These are phyloP conservation scores for Cephalopterus ornatus DNA, from an alignment of 2,113 vertebrate genomes.

Conservation along the genomic window DNA sequence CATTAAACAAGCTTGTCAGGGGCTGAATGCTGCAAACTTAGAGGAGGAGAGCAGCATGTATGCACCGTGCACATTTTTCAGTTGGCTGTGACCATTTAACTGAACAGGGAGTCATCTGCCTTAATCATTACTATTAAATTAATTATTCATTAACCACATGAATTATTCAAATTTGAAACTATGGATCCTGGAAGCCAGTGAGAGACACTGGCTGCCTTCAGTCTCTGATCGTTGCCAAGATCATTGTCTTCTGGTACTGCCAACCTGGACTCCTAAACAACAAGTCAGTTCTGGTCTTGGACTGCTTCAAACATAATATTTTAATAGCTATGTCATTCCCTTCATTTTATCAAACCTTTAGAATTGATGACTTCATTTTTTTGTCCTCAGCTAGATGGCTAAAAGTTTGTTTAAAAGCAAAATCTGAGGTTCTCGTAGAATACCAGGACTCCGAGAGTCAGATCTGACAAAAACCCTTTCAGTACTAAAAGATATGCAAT, in stretches of 20 bases:
- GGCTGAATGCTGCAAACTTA: background rate
- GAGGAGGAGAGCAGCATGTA: background rate
- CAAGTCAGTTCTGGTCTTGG: background rate
- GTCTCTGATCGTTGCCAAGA: background rate
- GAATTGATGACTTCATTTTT: background rate
- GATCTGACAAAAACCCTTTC: background rate
- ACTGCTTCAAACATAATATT: background rate
- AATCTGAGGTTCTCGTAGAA: background rate
- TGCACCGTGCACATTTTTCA: background rate
- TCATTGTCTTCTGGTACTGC: background rate
- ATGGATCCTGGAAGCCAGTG: background rate
- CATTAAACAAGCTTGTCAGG: background rate
- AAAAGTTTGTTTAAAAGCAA: background rate
- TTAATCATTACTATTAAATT: slow-evolving; percentile 65
- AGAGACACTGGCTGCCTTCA: background rate
- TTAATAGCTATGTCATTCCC: background rate
- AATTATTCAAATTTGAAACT: slow-evolving; percentile 38
- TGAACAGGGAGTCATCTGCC: slow-evolving; percentile 41
- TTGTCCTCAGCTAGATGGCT: background rate
- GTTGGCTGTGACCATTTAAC: slow-evolving; percentile 29
- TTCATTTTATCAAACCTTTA: background rate
- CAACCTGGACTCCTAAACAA: background rate
- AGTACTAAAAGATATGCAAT: background rate
- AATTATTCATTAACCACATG: slow-evolving; percentile 59
- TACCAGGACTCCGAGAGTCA: background rate